phyloP scores from a whole-genome alignment of 2,113 vertebrate genomes.

The Aythya baeri region DNA sequence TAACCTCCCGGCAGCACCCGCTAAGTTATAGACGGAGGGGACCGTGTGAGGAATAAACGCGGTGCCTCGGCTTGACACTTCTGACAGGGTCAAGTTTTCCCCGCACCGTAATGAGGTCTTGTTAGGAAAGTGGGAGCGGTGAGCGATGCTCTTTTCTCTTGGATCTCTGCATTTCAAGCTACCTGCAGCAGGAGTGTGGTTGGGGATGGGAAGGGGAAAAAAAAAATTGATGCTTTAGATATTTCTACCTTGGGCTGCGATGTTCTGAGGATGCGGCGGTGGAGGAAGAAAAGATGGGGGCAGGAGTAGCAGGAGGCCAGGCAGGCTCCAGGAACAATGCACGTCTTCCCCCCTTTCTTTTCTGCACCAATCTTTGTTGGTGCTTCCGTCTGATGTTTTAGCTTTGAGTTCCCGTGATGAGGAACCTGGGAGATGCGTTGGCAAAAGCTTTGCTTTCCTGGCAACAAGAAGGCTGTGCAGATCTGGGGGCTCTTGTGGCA shows the following conservation, averaged over 20 bases:
- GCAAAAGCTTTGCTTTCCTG: constrained; percentile 58
- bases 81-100: constrained; percentile 64
- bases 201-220: constrained; percentile 11
- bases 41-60: constrained; percentile 51
- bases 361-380: constrained; percentile 2
- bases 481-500: constrained; percentile 62
- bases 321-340: neutral
- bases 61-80: constrained; percentile 62
- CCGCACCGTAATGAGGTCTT: constrained; percentile 70
- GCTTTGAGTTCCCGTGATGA: constrained; percentile 31
- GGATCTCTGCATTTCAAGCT: constrained; percentile 66
- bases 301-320: constrained; percentile 28
- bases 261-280: constrained; percentile 13
- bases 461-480: constrained; percentile 48
- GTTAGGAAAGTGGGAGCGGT: constrained; percentile 60
- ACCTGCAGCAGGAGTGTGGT: neutral
- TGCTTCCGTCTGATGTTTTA: constrained; percentile 42
- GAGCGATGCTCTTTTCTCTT: constrained; percentile 62
- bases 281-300: constrained; percentile 30
- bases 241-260: constrained; percentile 45
- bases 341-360: neutral
- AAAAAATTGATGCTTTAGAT: neutral
- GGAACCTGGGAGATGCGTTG: constrained; percentile 31
- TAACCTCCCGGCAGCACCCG: neutral
- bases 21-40: constrained; percentile 39